A percentile compares a stretch with the other conserved stretches of the same genome.
phyloP scores from a whole-genome alignment of 2,888 invertebrate genomes.

The Ophion slaviceki region DNA sequence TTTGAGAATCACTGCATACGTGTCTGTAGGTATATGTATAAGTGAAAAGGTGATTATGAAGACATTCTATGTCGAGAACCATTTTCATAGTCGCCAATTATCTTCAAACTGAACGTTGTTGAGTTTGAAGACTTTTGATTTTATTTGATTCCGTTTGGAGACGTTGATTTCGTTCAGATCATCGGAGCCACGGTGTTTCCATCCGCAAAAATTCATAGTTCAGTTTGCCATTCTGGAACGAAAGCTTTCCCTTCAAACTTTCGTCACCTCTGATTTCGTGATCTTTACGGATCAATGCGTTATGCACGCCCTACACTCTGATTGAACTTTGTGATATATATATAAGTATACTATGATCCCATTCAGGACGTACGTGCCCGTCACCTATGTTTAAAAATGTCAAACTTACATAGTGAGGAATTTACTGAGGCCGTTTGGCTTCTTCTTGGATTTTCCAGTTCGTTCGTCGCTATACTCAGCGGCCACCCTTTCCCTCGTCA shows the following conservation, averaged over 20 bases:
- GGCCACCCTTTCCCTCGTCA: slow-evolving; percentile 10
- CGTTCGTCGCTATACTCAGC: slow-evolving; percentile 31
- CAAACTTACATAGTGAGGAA: slow-evolving; percentile 37
- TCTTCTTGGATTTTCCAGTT: slow-evolving; percentile 37
- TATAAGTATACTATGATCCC: not conserved
- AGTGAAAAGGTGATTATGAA: not conserved
- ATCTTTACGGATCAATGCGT: slow-evolving; percentile 18
- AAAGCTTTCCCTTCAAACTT: slow-evolving; percentile 14
- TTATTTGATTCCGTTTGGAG: no score
- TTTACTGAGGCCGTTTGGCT: slow-evolving; percentile 17
- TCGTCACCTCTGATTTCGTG: slow-evolving; percentile 30
- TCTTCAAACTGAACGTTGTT: not conserved
- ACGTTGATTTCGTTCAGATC: not conserved
- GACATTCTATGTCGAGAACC: not conserved
- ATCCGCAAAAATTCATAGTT: slow-evolving; percentile 20
- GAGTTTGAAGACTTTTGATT: no score
- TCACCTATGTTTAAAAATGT: slow-evolving; percentile 50
- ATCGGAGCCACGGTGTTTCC: not conserved
- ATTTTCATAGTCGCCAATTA: not conserved
- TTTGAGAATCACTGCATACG: no score
- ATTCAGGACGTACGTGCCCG: slow-evolving; percentile 23
- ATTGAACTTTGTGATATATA: not conserved
- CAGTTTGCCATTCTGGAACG: slow-evolving; percentile 7
- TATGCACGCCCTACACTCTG: slow-evolving; percentile 20
- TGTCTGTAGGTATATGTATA: no score